Evolutionary conservation across 2,888 invertebrate species (phyloP).

Genomic region (Xylota segnis): DNA sequence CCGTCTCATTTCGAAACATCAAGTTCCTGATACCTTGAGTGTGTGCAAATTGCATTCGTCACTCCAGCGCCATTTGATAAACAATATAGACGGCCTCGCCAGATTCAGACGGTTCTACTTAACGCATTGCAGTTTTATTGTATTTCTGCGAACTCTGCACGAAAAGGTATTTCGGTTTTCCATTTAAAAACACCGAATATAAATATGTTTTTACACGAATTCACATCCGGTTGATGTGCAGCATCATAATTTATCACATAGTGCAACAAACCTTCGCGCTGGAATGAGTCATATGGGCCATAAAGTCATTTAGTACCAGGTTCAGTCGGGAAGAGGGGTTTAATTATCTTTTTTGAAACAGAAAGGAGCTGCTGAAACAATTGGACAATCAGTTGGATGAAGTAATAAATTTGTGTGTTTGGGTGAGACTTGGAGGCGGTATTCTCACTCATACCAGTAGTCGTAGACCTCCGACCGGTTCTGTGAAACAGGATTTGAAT

Average conservation of each 20-base stretch:
- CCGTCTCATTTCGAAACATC: conserved; percentile 7
- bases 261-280: conserved; percentile 43
- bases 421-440: no score
- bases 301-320: conserved; percentile 23
- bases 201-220: conserved; percentile 43
- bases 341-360: conserved; percentile 31
- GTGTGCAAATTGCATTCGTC: conserved; percentile 42
- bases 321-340: conserved; percentile 8
- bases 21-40: neutral
- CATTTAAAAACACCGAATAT: conserved; percentile 38
- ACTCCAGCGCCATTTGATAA: conserved; percentile 48
- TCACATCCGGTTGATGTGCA: conserved; percentile 56
- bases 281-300: conserved; percentile 9
- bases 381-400: neutral
- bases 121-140: conserved; percentile 47
- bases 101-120: conserved; percentile 21
- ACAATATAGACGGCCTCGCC: neutral
- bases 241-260: conserved; percentile 62
- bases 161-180: conserved; percentile 34
- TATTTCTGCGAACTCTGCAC: conserved; percentile 60
- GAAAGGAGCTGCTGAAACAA: conserved; percentile 5
- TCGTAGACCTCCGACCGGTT: no score
- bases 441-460: no score
- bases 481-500: no score
- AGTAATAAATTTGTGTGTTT: no score